Base-by-base conservation (phyloP, 2,797 vertebrate genomes). In the Choloepus didactylus region DNA sequence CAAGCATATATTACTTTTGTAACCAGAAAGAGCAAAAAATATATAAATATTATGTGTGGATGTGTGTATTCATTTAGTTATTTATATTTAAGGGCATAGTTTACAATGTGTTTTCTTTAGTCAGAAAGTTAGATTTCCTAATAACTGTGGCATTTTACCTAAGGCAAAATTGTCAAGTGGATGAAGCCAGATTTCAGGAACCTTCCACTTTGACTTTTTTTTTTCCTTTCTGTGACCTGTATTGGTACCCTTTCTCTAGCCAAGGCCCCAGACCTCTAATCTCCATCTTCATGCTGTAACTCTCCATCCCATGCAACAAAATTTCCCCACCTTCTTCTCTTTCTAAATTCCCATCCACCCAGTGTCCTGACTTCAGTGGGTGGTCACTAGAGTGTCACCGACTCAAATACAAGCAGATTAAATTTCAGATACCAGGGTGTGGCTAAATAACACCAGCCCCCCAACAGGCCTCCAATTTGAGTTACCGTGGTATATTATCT, bases 121-220 rank as follows among this genome's bases (percentile, higher is more conserved):
- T 56, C 54, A 79, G 38, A 79, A 96, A 92, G 86, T 6, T n/a
- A 72, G 6, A 69, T 25, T 79, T 91, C 60, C 10, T 51, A 87
- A 38, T 66, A 51, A 67, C 10, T 60, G 14, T 51, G 23, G 56
- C n/a, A 81, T 92, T 92, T 85, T 54, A n/a, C 25, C 23, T 72
- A 51, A 67, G 19, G 11, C 27, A 46, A 81, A 69, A 69, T 21
- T 46, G 8, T 46, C 15, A 93, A 64, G 18, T 19, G 7, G 21
- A 59, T 49, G 29, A 84, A 62, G 66, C 69, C 25, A 49, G 18
- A 31, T 12, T 27, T 51, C 25, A 82, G n/a, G 12, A 59, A 46
- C 38, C 16, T 19, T 66, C 38, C 18, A 29, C 2, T 69, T 60
- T 69, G 54, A 16, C 54, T 29, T 84, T 85, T 56, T 56, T 56